These are phyloP conservation scores for Sebastes taczanowskii DNA, from an alignment of 2,797 vertebrate genomes.

Conservation along the genomic window DNA sequence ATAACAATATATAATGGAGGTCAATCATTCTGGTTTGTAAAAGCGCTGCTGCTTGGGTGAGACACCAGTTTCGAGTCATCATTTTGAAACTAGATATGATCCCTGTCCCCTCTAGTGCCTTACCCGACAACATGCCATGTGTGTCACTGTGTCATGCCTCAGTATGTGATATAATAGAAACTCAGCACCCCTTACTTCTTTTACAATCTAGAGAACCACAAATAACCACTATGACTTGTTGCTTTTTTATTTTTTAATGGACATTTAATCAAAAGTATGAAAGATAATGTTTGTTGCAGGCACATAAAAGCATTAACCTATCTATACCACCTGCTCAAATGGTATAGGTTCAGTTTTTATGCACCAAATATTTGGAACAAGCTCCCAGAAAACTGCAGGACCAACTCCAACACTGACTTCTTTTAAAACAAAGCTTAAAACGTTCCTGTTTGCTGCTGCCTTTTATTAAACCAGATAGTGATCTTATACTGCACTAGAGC, in stretches of 20 bases:
- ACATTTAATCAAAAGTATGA: background rate
- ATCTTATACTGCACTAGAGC: no score
- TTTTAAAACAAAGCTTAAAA: no score
- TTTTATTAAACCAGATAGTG: no score
- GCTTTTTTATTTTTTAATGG: background rate
- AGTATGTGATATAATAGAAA: background rate
- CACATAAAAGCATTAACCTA: background rate
- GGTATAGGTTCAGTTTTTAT: no score
- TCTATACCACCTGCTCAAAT: background rate
- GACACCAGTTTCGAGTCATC: background rate
- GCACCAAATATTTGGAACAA: no score
- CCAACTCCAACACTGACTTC: no score
- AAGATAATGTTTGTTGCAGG: background rate
- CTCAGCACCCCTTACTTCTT: background rate
- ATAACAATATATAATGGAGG: background rate
- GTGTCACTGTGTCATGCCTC: conserved; percentile 27
- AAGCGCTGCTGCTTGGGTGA: background rate
- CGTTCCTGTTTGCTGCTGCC: no score
- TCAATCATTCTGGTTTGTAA: background rate
- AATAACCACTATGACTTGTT: background rate
- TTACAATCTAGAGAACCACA: background rate
- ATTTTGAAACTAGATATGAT: conserved; percentile 40
- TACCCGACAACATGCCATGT: conserved; percentile 26
- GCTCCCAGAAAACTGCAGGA: no score
- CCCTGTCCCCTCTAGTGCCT: background rate